phyloP scores from a whole-genome alignment of 2,888 invertebrate species.

The Chorisops tibialis region DNA sequence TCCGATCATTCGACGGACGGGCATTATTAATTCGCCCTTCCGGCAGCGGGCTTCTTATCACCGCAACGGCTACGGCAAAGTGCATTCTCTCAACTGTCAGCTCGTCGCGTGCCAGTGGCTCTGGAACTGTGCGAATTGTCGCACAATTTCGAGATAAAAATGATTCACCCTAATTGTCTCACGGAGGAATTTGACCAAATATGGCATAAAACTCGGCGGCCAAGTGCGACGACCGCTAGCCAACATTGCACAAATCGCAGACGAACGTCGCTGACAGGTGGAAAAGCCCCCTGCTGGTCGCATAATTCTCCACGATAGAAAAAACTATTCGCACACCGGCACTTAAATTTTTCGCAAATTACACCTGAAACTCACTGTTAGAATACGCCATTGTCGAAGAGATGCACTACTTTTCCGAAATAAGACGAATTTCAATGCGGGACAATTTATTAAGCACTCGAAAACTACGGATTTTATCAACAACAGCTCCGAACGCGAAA shows the following conservation, averaged over 20 bases:
- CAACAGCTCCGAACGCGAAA: conserved; percentile 1
- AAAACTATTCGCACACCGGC: conserved; percentile 17
- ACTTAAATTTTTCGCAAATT: conserved; percentile 10
- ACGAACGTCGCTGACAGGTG: no score
- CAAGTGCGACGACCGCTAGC: no score
- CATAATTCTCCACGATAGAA: no score
- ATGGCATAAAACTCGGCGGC: no score
- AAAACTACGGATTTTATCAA: neutral
- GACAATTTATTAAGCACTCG: neutral
- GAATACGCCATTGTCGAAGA: conserved; percentile 27
- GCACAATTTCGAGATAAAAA: neutral
- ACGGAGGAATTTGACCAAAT: conserved; percentile 2
- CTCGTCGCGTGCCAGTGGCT: neutral
- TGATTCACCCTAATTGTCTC: conserved; percentile 2
- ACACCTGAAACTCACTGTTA: conserved; percentile 25
- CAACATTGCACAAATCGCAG: no score
- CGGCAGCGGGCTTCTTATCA: neutral
- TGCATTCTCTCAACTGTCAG: conserved; percentile 9
- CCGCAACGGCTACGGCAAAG: neutral
- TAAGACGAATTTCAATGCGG: neutral
- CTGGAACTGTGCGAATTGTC: neutral
- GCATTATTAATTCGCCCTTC: neutral
- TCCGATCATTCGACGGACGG: neutral
- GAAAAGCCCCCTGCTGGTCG: neutral
- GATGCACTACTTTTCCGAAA: neutral